Evolutionary conservation across 1,140 invertebrate genomes (phyloP).

Genomic region (Drosophila novamexicana): DNA sequence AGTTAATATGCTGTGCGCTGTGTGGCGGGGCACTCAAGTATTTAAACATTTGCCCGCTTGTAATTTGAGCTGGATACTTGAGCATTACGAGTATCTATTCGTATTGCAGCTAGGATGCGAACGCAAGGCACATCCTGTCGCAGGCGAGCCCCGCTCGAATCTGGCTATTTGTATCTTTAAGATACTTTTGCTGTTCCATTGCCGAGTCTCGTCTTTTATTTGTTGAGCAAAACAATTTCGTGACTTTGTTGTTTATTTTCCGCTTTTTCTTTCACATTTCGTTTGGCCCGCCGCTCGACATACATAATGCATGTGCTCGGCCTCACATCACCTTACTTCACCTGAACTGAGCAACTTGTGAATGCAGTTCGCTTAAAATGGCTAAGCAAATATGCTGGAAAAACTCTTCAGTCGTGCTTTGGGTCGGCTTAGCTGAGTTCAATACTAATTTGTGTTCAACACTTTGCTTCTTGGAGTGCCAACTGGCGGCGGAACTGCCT

Average conservation of each 20-base stretch:
- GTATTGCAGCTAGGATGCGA: slow-evolving; percentile 17
- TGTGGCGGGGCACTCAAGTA: slow-evolving; percentile 71
- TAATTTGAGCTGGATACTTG: slow-evolving; percentile 76
- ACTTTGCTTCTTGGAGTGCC: slow-evolving; percentile 55
- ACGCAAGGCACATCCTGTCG: slow-evolving; percentile 40
- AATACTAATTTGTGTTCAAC: slow-evolving; percentile 67
- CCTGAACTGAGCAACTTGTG: slow-evolving; percentile 26
- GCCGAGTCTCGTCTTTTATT: slow-evolving; percentile 54
- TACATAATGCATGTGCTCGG: slow-evolving; percentile 62
- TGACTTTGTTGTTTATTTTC: slow-evolving; percentile 79
- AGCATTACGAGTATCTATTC: slow-evolving; percentile 53
- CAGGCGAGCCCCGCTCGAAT: slow-evolving; percentile 53
- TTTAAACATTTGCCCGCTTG: slow-evolving; percentile 80
- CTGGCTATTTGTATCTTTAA: slow-evolving; percentile 76
- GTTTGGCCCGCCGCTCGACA: slow-evolving; percentile 68
- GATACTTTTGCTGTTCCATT: slow-evolving; percentile 74
- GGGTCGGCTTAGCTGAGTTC: slow-evolving; percentile 19
- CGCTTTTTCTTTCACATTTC: slow-evolving; percentile 60
- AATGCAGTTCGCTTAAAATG: slow-evolving; percentile 58
- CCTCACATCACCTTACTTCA: slow-evolving; percentile 10
- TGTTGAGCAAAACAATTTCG: slow-evolving; percentile 81
- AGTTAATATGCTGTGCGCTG: slow-evolving; percentile 65
- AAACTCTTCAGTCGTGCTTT: slow-evolving; percentile 31
- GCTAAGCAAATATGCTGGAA: slow-evolving; percentile 65
- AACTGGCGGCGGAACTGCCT: slow-evolving; percentile 11